Percentiles rank a stretch among this genome's conserved stretches.
Evolutionary conservation across 2,888 invertebrate species (phyloP).

Genomic region (Barypeithes pellucidus): DNA sequence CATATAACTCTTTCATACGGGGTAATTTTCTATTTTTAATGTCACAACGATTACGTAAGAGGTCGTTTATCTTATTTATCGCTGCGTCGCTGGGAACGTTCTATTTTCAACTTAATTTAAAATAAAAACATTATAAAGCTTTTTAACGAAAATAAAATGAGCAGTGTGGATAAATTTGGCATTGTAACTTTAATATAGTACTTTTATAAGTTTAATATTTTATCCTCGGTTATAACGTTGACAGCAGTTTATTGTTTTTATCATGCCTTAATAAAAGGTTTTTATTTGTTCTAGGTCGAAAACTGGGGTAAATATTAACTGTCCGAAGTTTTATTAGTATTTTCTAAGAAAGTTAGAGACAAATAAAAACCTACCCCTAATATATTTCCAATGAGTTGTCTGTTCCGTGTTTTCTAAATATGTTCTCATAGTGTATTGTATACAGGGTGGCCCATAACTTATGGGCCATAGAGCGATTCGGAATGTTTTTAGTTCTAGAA

Average conservation of each 20-base stretch:
- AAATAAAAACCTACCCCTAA: too few species aligned
- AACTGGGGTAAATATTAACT: too few species aligned
- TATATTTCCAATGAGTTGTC: too few species aligned
- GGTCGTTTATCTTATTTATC: conserved; percentile 4
- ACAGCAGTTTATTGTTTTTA: neutral
- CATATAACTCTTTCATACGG: neutral
- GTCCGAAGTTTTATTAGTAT: too few species aligned
- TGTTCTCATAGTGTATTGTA: too few species aligned
- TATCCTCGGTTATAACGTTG: neutral
- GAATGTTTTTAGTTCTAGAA: too few species aligned
- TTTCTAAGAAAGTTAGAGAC: too few species aligned
- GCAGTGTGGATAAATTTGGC: neutral
- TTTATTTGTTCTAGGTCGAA: too few species aligned
- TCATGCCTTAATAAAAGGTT: neutral
- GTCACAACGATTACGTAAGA: neutral
- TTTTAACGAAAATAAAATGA: neutral
- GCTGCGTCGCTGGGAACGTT: neutral
- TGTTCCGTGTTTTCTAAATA: too few species aligned
- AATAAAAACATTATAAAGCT: neutral
- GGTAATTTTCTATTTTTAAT: conserved; percentile 1
- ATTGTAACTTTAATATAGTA: neutral
- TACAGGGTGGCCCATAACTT: too few species aligned
- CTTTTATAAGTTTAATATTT: neutral
- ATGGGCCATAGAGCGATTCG: too few species aligned
- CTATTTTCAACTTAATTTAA: neutral